Base-by-base conservation (phyloP, 2,113 vertebrate genomes). In the Galeopterus variegatus region DNA sequence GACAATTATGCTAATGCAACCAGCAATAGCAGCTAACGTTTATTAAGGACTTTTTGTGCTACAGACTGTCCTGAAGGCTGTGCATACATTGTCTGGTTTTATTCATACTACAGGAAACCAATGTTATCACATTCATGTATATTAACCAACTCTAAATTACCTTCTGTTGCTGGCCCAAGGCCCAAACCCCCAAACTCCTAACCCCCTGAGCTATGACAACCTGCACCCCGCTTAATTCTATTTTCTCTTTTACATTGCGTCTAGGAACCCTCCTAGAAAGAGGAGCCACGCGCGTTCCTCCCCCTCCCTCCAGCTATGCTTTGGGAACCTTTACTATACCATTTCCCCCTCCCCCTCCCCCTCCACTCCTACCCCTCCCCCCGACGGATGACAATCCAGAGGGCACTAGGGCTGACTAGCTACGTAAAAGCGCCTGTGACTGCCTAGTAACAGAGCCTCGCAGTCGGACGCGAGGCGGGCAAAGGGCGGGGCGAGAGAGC, bases 81-180 rank as follows among this genome's bases (percentile, higher is more conserved):
- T 70, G 73, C 33, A 82, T 79, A 73, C 7, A 79, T 93, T 92
- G 41, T 58, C 73, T 56, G 26, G 36, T 56, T 92, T 95, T 31
- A 5, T 69, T 95, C 58, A 31, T 73, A 62, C 7, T 91, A 81
- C 36, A 52, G 58, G 3, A 84, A 17, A 88, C 11, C n/a, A 36
- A n/a, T 41, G 33, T 72, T 58, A 24, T 58, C 17, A 77, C 31
- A 88, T 62, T 50, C 23, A 54, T 58, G 28, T 90, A 83, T 65
- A 62, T 79, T 87, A 82, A 94, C 12, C 82, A 90, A 88, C 18
- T 65, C 62, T 88, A 76, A 96, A 76, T 84, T 72, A 75, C 50
- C 84, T 96, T 77, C 48, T 75, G 56, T 76, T 75, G 58, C 52
- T 50, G 45, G 6, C 33, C 15, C 70, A 15, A 69, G 9, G 36